These are phyloP conservation scores for Drosophila ironensis DNA, from an alignment of 1,140 invertebrate genomes.

Conservation along the genomic window DNA sequence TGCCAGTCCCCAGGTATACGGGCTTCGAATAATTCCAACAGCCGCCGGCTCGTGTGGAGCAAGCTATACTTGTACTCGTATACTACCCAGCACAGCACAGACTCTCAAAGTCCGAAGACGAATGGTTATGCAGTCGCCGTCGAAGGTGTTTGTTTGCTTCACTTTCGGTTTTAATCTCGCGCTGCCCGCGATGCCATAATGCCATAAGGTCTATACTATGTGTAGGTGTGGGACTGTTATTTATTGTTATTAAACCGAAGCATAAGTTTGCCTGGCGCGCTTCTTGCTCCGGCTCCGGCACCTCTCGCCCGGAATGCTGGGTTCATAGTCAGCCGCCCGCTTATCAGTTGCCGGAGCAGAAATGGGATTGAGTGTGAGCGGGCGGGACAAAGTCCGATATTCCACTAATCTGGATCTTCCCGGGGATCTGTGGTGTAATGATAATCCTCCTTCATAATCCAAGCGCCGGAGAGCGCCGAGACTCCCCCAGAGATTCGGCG, in stretches of 20 bases:
- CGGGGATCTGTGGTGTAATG: conserved; percentile 5
- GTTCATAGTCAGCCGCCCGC: conserved; percentile 63
- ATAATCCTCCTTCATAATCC: conserved; percentile 1
- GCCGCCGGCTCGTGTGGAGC: too few species aligned
- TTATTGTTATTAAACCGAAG: conserved; percentile 19
- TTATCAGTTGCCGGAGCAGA: conserved; percentile 53
- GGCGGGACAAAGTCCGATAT: conserved; percentile 28
- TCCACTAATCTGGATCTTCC: conserved; percentile 13
- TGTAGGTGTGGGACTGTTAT: conserved; percentile 64
- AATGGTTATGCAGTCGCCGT: conserved; percentile 43
- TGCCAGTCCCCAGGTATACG: conserved; percentile 14
- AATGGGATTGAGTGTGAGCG: conserved; percentile 62
- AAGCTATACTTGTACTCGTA: too few species aligned
- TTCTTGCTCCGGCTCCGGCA: background rate
- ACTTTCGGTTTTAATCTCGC: conserved; percentile 60
- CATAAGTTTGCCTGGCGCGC: conserved; percentile 47
- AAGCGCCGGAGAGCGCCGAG: background rate
- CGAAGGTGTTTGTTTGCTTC: conserved; percentile 63
- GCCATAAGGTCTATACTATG: conserved; percentile 33
- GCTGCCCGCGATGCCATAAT: conserved; percentile 20
- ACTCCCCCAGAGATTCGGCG: background rate
- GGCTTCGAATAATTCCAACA: too few species aligned
- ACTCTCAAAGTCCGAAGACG: conserved; percentile 55
- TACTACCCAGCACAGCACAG: conserved; percentile 1
- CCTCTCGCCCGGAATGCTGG: conserved; percentile 14